Percentiles rank a stretch among this genome's conserved stretches.
These are phyloP conservation scores for Dendrocopos noguchii DNA, from an alignment of 2,113 vertebrate species.

Conservation along the genomic window DNA sequence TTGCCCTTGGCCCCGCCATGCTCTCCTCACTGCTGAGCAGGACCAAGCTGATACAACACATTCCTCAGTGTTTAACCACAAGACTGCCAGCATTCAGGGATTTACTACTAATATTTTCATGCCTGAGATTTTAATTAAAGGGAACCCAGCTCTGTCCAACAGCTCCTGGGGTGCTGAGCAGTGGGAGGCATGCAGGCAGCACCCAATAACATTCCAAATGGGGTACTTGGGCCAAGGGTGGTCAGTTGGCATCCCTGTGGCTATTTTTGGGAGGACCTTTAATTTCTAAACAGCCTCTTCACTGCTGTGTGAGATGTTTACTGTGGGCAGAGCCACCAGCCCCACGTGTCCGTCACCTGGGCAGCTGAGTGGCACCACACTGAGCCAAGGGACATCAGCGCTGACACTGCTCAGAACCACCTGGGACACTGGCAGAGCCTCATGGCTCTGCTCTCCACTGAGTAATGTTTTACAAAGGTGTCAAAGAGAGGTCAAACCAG, in stretches of 20 bases:
- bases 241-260: background rate
- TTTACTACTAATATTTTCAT: background rate
- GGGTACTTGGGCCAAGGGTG: fast-evolving
- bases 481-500: background rate
- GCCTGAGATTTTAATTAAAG: background rate
- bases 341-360: fast-evolving
- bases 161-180: background rate
- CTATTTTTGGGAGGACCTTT: fast-evolving
- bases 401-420: background rate
- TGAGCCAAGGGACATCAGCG: fast-evolving
- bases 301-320: background rate
- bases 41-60: background rate
- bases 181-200: background rate
- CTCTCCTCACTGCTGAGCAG: background rate
- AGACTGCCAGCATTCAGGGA: background rate
- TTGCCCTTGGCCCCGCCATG: fast-evolving
- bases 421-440: fast-evolving
- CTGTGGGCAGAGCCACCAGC: background rate
- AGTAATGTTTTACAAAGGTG: background rate
- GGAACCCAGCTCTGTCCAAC: background rate
- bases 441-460: background rate
- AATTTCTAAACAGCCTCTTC: background rate
- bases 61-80: background rate
- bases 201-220: background rate
- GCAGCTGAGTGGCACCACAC: fast-evolving